Base-by-base conservation (phyloP, 2,113 vertebrate species). In the Chlamydotis undulata region DNA sequence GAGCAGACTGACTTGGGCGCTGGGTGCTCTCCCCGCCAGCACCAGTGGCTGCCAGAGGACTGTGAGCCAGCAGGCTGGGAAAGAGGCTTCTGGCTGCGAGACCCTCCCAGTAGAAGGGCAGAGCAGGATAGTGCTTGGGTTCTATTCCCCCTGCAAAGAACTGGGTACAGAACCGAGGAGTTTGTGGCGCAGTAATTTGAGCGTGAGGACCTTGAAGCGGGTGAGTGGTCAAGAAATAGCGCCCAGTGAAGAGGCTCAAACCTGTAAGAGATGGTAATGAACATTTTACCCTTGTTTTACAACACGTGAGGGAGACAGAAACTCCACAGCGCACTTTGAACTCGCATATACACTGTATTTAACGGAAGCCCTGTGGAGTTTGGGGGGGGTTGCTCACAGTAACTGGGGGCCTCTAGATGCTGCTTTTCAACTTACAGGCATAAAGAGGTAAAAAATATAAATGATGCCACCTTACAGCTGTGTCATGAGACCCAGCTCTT, bases 1-100 rank as follows among this genome's bases (percentile, higher is more conserved):
- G 7, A 7, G 7, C 1, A 4, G 6, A 3, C 21, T 4, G 0
- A 6, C 29, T 2, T 4, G 35, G 7, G 63, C 5, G 2, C 6
- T 1, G 22, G 37, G 52, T 0, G 1, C 43, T 39, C 17, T 21
- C 67, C 45, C 39, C 47, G 61, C 24, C 0, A 0, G 1, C n/a
- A 2, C 10, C 4, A 4, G 43, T 1, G 4, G 37, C 64, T 59
- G 84, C 39, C 13, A 3, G 37, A 4, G 45, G 19, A 19, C 1
- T 10, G 25, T 0, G 6, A 43, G 50, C 37, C 68, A 33, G 60
- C 7, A 24, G 41, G 73, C 3, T n/a, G 89, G 57, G 70, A 26
- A 74, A 25, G 71, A 43, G 45, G 21, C 18, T 47, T 26, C 45
- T 45, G 35, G 83, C 45, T 19, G 19, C n/a, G 45, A 12, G 22